Base-by-base conservation (phyloP, 2,797 vertebrate species). In the Rhinoraja longicauda region DNA sequence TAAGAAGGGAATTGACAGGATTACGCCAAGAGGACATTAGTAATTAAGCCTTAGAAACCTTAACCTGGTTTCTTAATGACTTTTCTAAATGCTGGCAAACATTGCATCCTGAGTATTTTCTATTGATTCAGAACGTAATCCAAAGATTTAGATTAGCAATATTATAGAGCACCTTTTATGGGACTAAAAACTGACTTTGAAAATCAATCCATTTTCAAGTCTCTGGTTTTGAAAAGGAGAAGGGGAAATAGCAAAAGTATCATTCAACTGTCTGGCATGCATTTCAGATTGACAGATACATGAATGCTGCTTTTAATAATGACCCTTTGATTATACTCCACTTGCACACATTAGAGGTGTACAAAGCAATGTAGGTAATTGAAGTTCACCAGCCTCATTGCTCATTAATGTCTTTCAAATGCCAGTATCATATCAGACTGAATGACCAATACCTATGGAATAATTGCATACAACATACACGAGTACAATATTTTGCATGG, bases 241-340 rank as follows among this genome's bases (percentile, higher is more conserved):
- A 17, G 82, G 5, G 9, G 13, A 29, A 62, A 62, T 15, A 21
- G 6, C 5, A 73, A 88, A 84, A 59, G 81, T 59, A 32, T 88
- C 62, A 84, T 36, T 88, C 64, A 32, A 67, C 29, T 36, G 6
- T 24, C 29, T 21, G 32, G 1, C 59, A 88, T 3, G 29, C 13
- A 73, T 86, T 32, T 67, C 84, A 88, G 17, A 67, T 88, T 88
- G 59, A 59, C 84, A 21, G 24, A 32, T 88, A n/a, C 57, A 88
- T 17, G 62, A 32, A 7, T 17, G 59, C 13, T 64, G 21, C 29
- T 36, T 8, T 39, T n/a, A 64, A 29, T 19, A 88, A 6, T 19
- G 84, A 36, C 15, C 9, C 62, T 86, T 64, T 64, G 39, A 9
- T 82, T 57, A 53, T 24, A 53, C 39, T 53, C 45, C 82, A 53